Evolutionary conservation across 2,113 vertebrate genomes (phyloP), one percentile per base, ranked within the genome.

Genomic region (Oryzias celebensis): DNA sequence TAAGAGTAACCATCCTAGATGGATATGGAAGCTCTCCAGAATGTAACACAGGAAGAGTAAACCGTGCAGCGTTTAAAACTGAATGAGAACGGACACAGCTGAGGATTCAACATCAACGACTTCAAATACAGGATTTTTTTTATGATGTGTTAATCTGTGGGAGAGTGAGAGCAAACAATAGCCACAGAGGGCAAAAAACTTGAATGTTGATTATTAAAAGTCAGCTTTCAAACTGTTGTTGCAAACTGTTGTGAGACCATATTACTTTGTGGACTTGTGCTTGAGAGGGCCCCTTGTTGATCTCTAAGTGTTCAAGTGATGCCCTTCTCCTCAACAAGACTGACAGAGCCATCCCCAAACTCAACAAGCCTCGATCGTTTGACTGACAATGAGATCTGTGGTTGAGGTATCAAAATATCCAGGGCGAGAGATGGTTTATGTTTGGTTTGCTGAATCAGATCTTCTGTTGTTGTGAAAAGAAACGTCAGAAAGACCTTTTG

Each of bases 271-370:
- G 43, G 41, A 52, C 12, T 5, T 20, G 49, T 48, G 47, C 52
- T 16, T 52, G 64, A 45, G 46, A 16, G 26, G 54, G 44, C 49
- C 53, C 69, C 51, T 36, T 62, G 54, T 24, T 77, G 65, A 65
- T 73, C 60, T 60, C 59, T 49, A 44, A 75, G 24, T 24, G 47
- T 23, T 48, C 50, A 50, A 71, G 80, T 63, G 67, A 74, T 59
- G 58, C 51, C 53, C 71, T 63, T 41, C 23, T 46, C 36, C 1
- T 82, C 65, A 72, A 70, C 73, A 70, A 64, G 67, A 65, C 53
- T 63, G 42, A 70, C 66, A 56, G 42, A 58, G 18, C 7, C 43
- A 17, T 70, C 75, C 43, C 65, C 54, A 50, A 26, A 51, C 41
- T 42, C 55, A 47, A 49, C 23, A 46, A 55, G 55, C 69, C 63